These are phyloP conservation scores for Australoheros facetus DNA, from an alignment of 2,797 vertebrate species.

Conservation along the genomic window DNA sequence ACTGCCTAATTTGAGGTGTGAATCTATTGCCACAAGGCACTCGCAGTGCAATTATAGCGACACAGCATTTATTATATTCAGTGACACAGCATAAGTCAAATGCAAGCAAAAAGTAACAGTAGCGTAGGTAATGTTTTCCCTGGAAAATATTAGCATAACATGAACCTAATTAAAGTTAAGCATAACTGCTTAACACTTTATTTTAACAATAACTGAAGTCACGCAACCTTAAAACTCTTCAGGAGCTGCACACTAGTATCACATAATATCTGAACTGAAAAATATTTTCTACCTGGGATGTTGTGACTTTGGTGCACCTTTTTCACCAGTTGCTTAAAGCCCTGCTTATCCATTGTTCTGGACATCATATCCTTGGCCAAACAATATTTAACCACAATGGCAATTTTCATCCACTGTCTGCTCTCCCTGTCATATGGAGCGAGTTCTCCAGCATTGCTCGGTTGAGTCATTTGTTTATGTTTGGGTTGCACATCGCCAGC, in stretches of 20 bases:
- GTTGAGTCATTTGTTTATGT: not conserved
- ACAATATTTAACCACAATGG: not conserved
- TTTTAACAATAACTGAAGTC: too few relatives aligned
- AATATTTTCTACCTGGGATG: too few relatives aligned
- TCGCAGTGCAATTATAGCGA: not conserved
- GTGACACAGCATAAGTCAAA: not conserved
- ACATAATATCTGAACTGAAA: too few relatives aligned
- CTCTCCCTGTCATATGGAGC: not conserved
- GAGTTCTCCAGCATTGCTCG: not conserved
- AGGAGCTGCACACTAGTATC: too few relatives aligned
- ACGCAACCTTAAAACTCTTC: too few relatives aligned
- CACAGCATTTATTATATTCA: not conserved
- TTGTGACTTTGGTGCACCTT: not conserved
- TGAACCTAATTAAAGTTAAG: too few relatives aligned
- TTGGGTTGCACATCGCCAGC: not conserved
- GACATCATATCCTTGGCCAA: not conserved
- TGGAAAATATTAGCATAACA: not conserved
- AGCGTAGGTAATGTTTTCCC: not conserved
- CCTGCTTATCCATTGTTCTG: not conserved
- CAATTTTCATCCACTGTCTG: not conserved
- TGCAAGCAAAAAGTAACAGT: not conserved
- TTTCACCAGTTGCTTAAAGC: not conserved
- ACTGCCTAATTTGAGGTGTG: not conserved
- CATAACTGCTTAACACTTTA: too few relatives aligned
- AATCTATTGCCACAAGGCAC: not conserved